A percentile compares a stretch with the other conserved stretches of the same genome.
Conservation (phyloP, 2,888 invertebrate genomes). For the Silvanus unidentatus region DNA sequence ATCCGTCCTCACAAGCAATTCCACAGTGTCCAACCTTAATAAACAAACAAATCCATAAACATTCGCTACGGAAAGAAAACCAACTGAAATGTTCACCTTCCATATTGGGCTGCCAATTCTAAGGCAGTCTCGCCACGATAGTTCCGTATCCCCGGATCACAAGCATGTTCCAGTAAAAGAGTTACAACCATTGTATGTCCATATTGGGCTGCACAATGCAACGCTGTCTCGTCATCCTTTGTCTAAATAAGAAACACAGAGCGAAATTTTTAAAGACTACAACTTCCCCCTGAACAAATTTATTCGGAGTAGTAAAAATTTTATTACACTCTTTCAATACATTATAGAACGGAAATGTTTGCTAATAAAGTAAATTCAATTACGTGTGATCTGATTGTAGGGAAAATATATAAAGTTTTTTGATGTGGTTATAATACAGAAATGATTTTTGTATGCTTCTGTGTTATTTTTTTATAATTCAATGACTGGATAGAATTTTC, state of each 20-base stretch:
- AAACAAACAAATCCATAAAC: slow-evolving; percentile 7
- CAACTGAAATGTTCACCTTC: slow-evolving; percentile 52
- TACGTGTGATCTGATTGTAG: too few relatives aligned
- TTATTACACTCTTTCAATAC: too few relatives aligned
- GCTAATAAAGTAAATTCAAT: too few relatives aligned
- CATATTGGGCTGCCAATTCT: slow-evolving; percentile 91
- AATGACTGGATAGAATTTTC: too few relatives aligned
- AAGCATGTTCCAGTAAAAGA: slow-evolving; percentile 74
- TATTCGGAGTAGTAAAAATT: too few relatives aligned
- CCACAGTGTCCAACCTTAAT: slow-evolving; percentile 76
- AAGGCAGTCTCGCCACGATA: slow-evolving; percentile 84
- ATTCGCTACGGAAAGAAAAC: not conserved
- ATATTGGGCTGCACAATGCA: slow-evolving; percentile 90
- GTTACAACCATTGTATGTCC: slow-evolving; percentile 82
- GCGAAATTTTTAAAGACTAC: too few relatives aligned
- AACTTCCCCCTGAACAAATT: too few relatives aligned
- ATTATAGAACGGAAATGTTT: too few relatives aligned
- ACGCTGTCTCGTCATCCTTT: slow-evolving; percentile 83
- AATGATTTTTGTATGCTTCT: too few relatives aligned
- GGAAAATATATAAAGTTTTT: too few relatives aligned
- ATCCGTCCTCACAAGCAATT: slow-evolving; percentile 75
- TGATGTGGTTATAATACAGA: too few relatives aligned
- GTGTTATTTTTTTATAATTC: too few relatives aligned
- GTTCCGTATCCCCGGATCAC: slow-evolving; percentile 84
- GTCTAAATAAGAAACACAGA: slow-evolving; percentile 54